A percentile compares a stretch with the other conserved stretches of the same genome.
phyloP scores from a whole-genome alignment of 2,888 invertebrate species.

The Amaurobius ferox region DNA sequence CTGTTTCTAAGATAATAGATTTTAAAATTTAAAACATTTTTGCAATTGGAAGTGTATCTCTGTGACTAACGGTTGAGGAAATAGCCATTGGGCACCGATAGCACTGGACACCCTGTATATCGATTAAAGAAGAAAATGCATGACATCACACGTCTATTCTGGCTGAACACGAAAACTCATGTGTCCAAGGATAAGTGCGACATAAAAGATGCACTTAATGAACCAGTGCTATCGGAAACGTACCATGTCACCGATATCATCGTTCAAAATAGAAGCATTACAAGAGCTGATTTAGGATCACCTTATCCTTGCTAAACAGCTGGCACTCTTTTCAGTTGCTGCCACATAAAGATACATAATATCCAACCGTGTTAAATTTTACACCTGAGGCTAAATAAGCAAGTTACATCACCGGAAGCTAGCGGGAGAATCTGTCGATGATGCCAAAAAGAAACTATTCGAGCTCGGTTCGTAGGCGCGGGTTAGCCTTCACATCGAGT shows the following conservation, averaged over 20 bases:
- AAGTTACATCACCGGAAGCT: constrained; percentile 47
- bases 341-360: not conserved
- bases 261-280: not conserved
- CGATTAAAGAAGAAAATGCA: no score
- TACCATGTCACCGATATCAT: not conserved
- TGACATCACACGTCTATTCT: no score
- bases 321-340: not conserved
- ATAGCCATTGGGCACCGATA: no score
- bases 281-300: not conserved
- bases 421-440: constrained; percentile 40
- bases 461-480: constrained; percentile 45
- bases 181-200: no score
- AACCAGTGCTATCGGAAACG: no score
- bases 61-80: no score
- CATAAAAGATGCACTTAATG: no score
- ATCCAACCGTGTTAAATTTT: not conserved
- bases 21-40: no score
- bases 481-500: constrained; percentile 25
- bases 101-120: no score
- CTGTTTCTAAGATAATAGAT: no score
- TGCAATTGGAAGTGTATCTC: no score
- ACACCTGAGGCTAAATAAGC: constrained; percentile 44
- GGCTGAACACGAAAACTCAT: no score
- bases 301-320: not conserved
- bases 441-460: constrained; percentile 44